Evolutionary conservation across 1,140 invertebrate genomes (phyloP).

Genomic region (Propsilocerus akamusi): DNA sequence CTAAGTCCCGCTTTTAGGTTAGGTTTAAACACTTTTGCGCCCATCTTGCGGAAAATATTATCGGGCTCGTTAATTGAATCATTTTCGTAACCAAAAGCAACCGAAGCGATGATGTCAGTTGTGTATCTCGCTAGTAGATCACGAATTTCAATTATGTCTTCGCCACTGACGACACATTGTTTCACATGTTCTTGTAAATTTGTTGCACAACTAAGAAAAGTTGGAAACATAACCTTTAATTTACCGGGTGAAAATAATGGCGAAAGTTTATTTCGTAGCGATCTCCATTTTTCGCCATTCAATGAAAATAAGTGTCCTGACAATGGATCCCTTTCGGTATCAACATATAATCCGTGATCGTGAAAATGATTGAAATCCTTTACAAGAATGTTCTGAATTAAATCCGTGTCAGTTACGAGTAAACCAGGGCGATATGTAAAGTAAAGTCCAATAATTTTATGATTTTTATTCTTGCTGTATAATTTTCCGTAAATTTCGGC

Average conservation of each 20-base stretch:
- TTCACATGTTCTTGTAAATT: neutral
- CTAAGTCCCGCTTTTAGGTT: neutral
- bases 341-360: conserved; percentile 25
- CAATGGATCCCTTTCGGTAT: conserved; percentile 28
- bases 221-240: conserved; percentile 32
- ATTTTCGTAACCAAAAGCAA: conserved; percentile 13
- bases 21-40: conserved; percentile 20
- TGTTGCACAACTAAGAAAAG: conserved; percentile 17
- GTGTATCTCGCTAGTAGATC: neutral
- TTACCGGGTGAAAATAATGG: conserved; percentile 39
- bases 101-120: conserved; percentile 13
- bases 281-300: conserved; percentile 33
- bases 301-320: conserved; percentile 28
- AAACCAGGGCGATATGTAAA: conserved; percentile 17
- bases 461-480: conserved; percentile 10
- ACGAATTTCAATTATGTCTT: conserved; percentile 3
- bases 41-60: conserved; percentile 11
- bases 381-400: conserved; percentile 29
- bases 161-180: neutral
- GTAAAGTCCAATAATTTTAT: conserved; percentile 23
- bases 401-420: conserved; percentile 22
- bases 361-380: conserved; percentile 35
- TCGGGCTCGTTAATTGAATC: conserved; percentile 11
- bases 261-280: conserved; percentile 35
- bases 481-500: conserved; percentile 13